Percentiles rank a stretch among this genome's conserved stretches.
Conservation (phyloP, 2,113 vertebrate genomes). For the Vanacampus margaritifer region DNA sequence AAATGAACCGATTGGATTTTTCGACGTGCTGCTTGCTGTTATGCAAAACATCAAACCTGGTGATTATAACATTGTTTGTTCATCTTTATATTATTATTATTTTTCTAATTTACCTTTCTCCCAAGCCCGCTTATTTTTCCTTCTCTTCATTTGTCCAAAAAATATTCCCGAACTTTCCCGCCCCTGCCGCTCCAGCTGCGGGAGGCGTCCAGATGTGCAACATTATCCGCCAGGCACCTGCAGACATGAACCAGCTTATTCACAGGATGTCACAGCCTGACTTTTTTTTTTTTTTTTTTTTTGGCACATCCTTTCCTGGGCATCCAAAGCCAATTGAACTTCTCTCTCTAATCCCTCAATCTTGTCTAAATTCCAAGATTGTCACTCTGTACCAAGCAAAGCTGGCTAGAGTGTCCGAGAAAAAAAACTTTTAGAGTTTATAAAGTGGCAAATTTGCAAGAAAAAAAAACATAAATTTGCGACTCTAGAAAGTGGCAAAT, state of each 20-base stretch:
- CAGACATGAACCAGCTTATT: conserved; percentile 23
- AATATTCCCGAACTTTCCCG: conserved; percentile 13
- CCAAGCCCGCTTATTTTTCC: not conserved
- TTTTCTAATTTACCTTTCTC: not conserved
- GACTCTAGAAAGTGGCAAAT: too few species aligned
- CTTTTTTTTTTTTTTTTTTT: not conserved
- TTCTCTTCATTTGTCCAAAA: conserved; percentile 17
- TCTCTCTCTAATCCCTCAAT: not conserved
- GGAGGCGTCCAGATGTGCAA: conserved; percentile 40
- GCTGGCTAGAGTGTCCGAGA: too few species aligned
- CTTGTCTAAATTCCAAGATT: not conserved
- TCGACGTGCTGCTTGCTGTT: not conserved
- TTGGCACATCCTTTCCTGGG: conserved; percentile 4
- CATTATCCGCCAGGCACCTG: conserved; percentile 14
- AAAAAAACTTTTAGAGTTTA: too few species aligned
- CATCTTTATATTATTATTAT: not conserved
- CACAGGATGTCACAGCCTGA: conserved; percentile 20
- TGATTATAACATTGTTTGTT: not conserved
- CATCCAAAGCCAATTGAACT: conserved; percentile 10
- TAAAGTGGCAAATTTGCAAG: too few species aligned
- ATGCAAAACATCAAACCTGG: not conserved
- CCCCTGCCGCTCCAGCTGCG: conserved; percentile 6
- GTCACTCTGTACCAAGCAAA: too few species aligned
- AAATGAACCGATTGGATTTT: not conserved
- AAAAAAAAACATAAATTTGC: too few species aligned